These are phyloP conservation scores for Pluvianellus socialis DNA, from an alignment of 2,113 vertebrate species.

Conservation along the genomic window DNA sequence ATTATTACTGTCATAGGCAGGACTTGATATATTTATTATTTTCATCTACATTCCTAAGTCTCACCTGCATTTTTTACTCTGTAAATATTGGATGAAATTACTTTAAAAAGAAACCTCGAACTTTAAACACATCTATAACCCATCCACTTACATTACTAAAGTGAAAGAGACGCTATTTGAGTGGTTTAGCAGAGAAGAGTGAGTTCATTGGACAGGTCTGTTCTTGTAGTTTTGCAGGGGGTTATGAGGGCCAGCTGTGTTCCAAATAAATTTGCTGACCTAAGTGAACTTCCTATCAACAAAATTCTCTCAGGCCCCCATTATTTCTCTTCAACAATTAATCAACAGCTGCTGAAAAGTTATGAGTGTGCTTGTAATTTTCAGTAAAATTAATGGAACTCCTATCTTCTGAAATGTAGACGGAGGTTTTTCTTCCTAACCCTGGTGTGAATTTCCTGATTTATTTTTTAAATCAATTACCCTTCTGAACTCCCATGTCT, in stretches of 20 bases:
- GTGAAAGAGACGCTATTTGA: neutral
- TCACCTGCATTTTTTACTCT: neutral
- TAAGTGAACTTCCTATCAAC: constrained; percentile 74
- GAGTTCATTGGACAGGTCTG: constrained; percentile 5
- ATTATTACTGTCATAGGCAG: neutral
- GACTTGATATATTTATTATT: neutral
- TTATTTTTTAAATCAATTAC: constrained; percentile 73
- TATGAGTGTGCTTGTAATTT: constrained; percentile 68
- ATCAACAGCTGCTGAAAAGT: constrained; percentile 75
- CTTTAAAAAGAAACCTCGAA: neutral
- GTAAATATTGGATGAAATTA: constrained; percentile 39
- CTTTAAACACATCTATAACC: neutral
- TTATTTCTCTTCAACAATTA: constrained; percentile 72
- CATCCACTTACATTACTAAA: neutral
- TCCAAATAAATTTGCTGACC: constrained; percentile 71
- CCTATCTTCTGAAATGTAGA: constrained; percentile 62
- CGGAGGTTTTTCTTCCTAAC: constrained; percentile 61
- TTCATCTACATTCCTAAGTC: neutral
- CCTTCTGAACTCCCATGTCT: constrained; percentile 57
- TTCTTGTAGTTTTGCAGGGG: constrained; percentile 30
- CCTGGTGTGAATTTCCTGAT: constrained; percentile 62
- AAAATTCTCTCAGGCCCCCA: constrained; percentile 68
- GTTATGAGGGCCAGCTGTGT: constrained; percentile 56
- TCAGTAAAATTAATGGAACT: constrained; percentile 70
- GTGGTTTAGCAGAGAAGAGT: neutral